Conservation (phyloP, 2,113 vertebrate species). For the Scomber scombrus region DNA sequence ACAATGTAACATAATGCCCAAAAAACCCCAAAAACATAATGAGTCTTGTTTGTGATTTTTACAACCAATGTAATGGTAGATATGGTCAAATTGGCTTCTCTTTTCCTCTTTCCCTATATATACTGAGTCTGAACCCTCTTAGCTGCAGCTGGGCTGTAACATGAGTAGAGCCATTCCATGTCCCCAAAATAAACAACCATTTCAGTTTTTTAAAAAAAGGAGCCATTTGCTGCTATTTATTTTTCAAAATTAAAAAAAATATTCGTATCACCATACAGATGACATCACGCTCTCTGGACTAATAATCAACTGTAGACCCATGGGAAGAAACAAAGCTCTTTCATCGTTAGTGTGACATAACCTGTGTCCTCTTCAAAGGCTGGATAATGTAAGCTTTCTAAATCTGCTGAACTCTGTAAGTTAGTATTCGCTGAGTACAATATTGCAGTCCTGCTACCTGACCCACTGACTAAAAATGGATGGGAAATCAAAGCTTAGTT, state of each 20-base stretch:
- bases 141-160: slow-evolving; percentile 21
- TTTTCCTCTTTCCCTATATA: not conserved
- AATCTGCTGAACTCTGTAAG: slow-evolving; percentile 32
- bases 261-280: not conserved
- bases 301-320: not conserved
- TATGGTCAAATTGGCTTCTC: not conserved
- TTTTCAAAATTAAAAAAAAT: not conserved
- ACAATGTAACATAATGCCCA: too few species aligned
- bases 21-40: not conserved
- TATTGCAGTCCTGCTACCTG: slow-evolving; percentile 28
- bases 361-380: slow-evolving; percentile 6
- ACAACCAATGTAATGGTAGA: not conserved
- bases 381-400: not conserved
- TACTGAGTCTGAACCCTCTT: slow-evolving; percentile 1
- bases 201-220: not conserved
- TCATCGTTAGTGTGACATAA: not conserved
- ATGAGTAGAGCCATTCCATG: slow-evolving; percentile 9
- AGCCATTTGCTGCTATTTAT: slow-evolving; percentile 1
- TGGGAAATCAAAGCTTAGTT: slow-evolving; percentile 68
- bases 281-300: not conserved
- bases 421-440: slow-evolving; percentile 33
- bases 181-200: not conserved
- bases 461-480: slow-evolving; percentile 44
- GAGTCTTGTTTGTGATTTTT: not conserved
- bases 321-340: not conserved